Conservation (phyloP, 1,140 invertebrate genomes). For the Proales similis region DNA sequence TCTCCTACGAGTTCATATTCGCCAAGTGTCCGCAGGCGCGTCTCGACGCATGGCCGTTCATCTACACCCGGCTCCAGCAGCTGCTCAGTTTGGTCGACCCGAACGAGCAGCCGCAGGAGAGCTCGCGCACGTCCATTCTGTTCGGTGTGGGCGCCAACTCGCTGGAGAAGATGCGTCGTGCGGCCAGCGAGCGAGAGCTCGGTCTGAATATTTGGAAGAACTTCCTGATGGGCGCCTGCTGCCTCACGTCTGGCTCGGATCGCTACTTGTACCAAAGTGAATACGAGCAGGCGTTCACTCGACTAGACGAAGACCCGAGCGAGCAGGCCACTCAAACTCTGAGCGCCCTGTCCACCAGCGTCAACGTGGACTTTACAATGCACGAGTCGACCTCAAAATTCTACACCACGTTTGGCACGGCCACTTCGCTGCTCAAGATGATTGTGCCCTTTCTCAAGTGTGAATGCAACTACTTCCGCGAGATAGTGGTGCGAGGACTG, state of each 20-base stretch:
- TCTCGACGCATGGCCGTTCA: constrained; percentile 85
- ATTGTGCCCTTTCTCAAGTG: constrained; percentile 75
- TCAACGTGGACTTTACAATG: constrained; percentile 4
- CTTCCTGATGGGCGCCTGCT: constrained; percentile 85
- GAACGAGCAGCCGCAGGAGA: constrained; percentile 55
- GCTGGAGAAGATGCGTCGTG: constrained; percentile 65
- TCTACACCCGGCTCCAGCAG: constrained; percentile 78
- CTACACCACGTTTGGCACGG: constrained; percentile 39
- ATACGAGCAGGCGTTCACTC: neutral
- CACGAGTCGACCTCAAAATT: constrained; percentile 9
- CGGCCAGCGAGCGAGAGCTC: constrained; percentile 77
- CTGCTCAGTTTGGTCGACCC: constrained; percentile 87
- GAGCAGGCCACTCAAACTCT: neutral
- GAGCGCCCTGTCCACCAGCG: neutral
- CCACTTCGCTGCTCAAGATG: constrained; percentile 75
- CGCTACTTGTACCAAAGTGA: constrained; percentile 1
- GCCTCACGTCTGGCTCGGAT: constrained; percentile 70
- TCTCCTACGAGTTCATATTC: constrained; percentile 63
- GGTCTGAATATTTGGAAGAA: constrained; percentile 92
- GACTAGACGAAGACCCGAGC: neutral
- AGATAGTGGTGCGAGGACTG: constrained; percentile 81
- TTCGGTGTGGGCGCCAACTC: constrained; percentile 92
- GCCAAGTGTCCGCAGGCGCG: constrained; percentile 72
- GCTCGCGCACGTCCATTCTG: constrained; percentile 60
- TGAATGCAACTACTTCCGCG: constrained; percentile 82